Percentiles rank a stretch among this genome's conserved stretches.
These are phyloP conservation scores for Maniola hyperantus DNA, from an alignment of 2,888 invertebrate genomes.

Conservation along the genomic window DNA sequence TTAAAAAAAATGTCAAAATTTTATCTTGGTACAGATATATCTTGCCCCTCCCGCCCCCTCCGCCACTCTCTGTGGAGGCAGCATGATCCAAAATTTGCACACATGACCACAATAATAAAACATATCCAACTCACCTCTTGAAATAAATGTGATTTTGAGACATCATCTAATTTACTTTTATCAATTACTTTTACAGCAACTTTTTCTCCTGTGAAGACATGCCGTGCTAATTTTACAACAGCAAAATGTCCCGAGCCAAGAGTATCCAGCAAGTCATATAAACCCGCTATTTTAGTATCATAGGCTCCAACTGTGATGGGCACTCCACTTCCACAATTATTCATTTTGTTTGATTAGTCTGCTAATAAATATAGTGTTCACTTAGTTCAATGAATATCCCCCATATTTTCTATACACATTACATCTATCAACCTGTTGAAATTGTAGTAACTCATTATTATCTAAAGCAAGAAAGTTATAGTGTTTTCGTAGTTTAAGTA, in stretches of 20 bases:
- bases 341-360: slow-evolving; percentile 52
- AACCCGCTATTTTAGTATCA: slow-evolving; percentile 96
- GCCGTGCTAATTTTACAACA: slow-evolving; percentile 97
- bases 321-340: slow-evolving; percentile 64
- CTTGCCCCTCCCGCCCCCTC: too few relatives aligned
- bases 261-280: slow-evolving; percentile 98
- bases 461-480: not conserved
- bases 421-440: not conserved
- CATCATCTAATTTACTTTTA: slow-evolving; percentile 98
- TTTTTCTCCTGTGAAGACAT: slow-evolving; percentile 99
- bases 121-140: slow-evolving; percentile 87
- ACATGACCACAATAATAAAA: slow-evolving; percentile 1
- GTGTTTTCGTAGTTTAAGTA: not conserved
- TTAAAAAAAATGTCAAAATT: too few relatives aligned
- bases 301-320: slow-evolving; percentile 80
- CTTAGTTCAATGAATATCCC: not conserved
- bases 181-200: slow-evolving; percentile 99
- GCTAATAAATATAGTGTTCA: slow-evolving; percentile 22
- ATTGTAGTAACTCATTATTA: not conserved
- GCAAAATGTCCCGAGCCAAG: slow-evolving; percentile 99
- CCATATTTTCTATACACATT: not conserved
- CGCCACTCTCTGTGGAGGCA: too few relatives aligned
- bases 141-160: slow-evolving; percentile 97
- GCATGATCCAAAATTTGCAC: slow-evolving; percentile 14
- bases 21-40: too few relatives aligned